A percentile compares a stretch with the other conserved stretches of the same genome.
Evolutionary conservation across 2,113 vertebrate species (phyloP).

Genomic region (Tetrao urogallus): DNA sequence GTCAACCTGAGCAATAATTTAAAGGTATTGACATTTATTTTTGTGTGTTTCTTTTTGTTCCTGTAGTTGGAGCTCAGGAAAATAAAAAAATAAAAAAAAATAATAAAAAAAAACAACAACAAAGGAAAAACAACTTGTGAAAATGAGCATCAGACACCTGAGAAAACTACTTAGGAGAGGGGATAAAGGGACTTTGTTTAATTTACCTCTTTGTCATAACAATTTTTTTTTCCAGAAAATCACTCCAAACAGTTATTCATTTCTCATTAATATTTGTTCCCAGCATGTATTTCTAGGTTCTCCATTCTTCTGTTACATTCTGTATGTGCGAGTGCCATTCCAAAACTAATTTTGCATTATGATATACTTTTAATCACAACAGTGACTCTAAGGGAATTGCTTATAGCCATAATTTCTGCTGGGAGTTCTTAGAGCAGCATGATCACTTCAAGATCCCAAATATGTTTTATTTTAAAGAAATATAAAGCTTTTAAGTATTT

Average conservation of each 20-base stretch:
- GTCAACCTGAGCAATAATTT: background rate
- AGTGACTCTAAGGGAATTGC: background rate
- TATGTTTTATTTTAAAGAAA: background rate
- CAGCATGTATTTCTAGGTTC: background rate
- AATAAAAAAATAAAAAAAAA: background rate
- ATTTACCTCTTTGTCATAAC: constrained; percentile 9
- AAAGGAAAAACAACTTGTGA: background rate
- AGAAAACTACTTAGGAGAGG: background rate
- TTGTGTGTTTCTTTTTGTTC: background rate
- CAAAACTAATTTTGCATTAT: background rate
- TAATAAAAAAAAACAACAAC: no score
- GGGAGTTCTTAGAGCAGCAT: background rate
- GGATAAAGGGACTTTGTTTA: background rate
- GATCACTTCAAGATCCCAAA: background rate
- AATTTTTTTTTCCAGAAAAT: constrained; percentile 15
- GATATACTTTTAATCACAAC: background rate
- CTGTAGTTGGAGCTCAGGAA: background rate
- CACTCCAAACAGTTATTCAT: background rate
- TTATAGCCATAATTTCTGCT: background rate
- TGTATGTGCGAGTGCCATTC: background rate
- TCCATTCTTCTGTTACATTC: background rate
- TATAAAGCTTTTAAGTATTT: background rate
- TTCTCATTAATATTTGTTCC: background rate
- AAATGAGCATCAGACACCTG: background rate
- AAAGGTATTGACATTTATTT: background rate